Percentiles rank a stretch among this genome's conserved stretches.
Conservation (phyloP, 2,797 vertebrate species). For the Anguilla megastoma region DNA sequence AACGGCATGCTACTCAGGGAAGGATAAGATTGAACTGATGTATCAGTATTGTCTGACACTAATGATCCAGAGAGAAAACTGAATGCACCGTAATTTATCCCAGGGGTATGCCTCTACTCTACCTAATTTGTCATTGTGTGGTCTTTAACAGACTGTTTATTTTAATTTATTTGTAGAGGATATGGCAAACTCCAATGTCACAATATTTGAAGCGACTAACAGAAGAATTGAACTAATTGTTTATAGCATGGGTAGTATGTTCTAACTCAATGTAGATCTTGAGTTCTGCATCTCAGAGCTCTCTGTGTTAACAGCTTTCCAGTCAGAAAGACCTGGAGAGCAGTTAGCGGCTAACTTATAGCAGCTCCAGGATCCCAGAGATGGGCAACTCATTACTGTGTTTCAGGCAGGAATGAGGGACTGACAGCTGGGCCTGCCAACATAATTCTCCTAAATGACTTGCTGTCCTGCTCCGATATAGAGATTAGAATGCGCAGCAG, state of each 20-base stretch:
- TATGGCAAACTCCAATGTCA: not conserved
- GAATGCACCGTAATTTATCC: conserved; percentile 45
- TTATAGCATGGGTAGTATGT: not conserved
- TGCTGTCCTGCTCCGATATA: not conserved
- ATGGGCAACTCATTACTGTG: conserved; percentile 2
- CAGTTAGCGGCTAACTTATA: not conserved
- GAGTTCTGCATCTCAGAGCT: not conserved
- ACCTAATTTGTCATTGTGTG: conserved; percentile 33
- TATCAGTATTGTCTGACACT: conserved; percentile 36
- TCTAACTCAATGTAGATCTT: not conserved
- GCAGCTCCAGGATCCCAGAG: not conserved
- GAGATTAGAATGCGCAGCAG: conserved; percentile 5
- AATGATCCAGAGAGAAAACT: conserved; percentile 36
- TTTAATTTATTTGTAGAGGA: not conserved
- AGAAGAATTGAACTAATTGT: no score
- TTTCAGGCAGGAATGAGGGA: not conserved
- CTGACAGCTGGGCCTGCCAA: conserved; percentile 12
- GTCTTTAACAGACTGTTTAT: not conserved
- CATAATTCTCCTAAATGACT: conserved; percentile 22
- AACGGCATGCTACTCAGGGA: not conserved
- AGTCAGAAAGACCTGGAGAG: not conserved
- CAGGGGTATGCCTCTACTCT: conserved; percentile 39
- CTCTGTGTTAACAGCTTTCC: not conserved
- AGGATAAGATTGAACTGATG: conserved; percentile 32
- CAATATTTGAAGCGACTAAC: not conserved